These are phyloP conservation scores for Elysia crispata DNA, from an alignment of 2,888 invertebrate species.

Conservation along the genomic window DNA sequence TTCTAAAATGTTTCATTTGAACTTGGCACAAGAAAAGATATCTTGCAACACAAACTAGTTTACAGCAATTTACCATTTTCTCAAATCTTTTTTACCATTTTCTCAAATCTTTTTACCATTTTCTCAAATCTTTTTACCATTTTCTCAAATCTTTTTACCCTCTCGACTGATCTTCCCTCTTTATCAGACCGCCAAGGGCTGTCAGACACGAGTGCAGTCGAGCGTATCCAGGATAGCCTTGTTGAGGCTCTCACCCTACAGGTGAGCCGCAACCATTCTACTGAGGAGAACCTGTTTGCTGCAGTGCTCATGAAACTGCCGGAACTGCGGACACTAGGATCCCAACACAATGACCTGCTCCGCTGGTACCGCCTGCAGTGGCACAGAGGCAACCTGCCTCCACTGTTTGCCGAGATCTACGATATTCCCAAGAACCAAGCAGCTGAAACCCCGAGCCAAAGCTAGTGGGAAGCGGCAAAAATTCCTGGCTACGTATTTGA, in stretches of 20 bases:
- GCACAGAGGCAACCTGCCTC: conserved; percentile 87
- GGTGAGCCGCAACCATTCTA: conserved; percentile 82
- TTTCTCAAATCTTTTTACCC: too few species aligned
- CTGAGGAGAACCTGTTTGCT: conserved; percentile 81
- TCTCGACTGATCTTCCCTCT: too few species aligned
- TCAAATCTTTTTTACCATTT: too few species aligned
- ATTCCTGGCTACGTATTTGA: too few species aligned
- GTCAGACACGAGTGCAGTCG: conserved; percentile 87
- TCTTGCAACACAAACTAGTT: too few species aligned
- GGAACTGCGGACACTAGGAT: conserved; percentile 88
- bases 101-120: too few species aligned
- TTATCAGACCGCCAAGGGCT: conserved; percentile 88
- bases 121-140: too few species aligned
- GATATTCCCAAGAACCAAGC: conserved; percentile 83
- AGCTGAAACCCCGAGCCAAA: conserved; percentile 43
- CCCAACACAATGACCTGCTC: conserved; percentile 86
- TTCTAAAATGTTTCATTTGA: too few species aligned
- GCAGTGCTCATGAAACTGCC: conserved; percentile 83
- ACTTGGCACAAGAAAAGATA: too few species aligned
- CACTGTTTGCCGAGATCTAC: conserved; percentile 96
- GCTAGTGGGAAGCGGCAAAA: not conserved
- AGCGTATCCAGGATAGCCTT: conserved; percentile 88
- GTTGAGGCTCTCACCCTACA: conserved; percentile 92
- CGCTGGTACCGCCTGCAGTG: conserved; percentile 92
- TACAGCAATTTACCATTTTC: too few species aligned